Base-by-base conservation (phyloP, 1,140 invertebrate genomes). In the Lordiphosa mommai region DNA sequence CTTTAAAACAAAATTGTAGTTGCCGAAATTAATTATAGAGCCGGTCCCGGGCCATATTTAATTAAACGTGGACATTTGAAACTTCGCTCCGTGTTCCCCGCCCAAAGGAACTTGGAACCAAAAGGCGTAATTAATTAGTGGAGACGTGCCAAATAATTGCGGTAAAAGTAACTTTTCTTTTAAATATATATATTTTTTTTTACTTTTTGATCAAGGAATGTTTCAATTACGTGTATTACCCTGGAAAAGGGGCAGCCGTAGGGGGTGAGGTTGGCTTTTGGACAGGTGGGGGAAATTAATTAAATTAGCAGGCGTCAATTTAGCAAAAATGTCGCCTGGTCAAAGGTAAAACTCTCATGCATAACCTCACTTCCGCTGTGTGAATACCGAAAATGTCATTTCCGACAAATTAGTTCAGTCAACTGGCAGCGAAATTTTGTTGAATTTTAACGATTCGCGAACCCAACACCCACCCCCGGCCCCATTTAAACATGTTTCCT, bases 111-210 rank as follows among this genome's bases (percentile, higher is more conserved):
- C 57, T 61, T 63, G 55, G 55, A 72, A 30, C 71, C 66, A 84
- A 82, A 80, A 82, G 76, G 77, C 76, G 76, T 84, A 82, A 82
- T 82, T 82, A 82, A 82, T 82, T 82, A 82, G 77, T 84, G 50
- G 61, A 72, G 76, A 80, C 74, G 74, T 80, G 74, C 76, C 76
- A 80, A 82, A 80, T 80, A 80, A 80, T 80, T 80, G 74, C 74
- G 66, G 74, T 37, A 71, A 53, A 80, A 80, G 74, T 84, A 82
- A 80, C 71, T 80, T 80, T 80, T 80, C 38, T 53, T 55, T 52
- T 61, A 65, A 63, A 48, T 41, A 17, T 41, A 38, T 43, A 34
- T 47, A 52, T 53, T 47, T 68, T 51, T 72, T 66, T 68, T 53
- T 70, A 65, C 73, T 80, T 69, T 49, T 57, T 61, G 74, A 76